Evolutionary conservation across 2,113 vertebrate genomes (phyloP), one percentile per base, ranked within the genome.

Genomic region (Daphoenositta chrysoptera): DNA sequence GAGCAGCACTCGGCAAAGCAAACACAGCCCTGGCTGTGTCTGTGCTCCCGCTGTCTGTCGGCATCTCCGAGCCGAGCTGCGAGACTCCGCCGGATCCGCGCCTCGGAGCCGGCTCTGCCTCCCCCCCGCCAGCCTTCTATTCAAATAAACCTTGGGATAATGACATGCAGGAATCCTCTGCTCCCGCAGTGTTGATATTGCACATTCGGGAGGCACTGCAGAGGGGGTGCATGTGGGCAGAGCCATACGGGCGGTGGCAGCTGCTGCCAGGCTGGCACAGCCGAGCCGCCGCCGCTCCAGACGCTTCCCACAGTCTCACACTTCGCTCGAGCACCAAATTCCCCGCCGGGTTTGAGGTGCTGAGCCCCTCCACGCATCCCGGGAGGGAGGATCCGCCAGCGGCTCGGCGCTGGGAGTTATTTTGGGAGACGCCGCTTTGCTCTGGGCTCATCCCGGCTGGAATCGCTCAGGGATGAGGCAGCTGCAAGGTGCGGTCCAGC

Each of bases 101-200:
- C 70, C 44, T n/a, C 78, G 60, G 40, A 73, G 91, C 35, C 86
- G 69, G 87, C 84, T 92, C 71, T 87, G 69, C 84, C 89, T 78
- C 50, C 72, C 65, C 81, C 51, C 57, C 31, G 16, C 72, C 85
- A 42, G 75, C 77, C 83, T 95, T 89, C 91, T 86, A 95, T 93
- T 95, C 93, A 91, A 94, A 95, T 91, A 84, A 95, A 95, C 87
- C 89, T 28, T 17, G 22, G 94, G 93, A 94, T 95, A 94, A 95
- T 80, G 83, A 96, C 87, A 97, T 96, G 96, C 95, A 94, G 70
- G 79, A 61, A 56, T 78, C 82, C 91, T 91, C 40, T 79, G 87
- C 95, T 95, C 21, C 94, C 88, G 94, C 89, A 91, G 75, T 96
- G 96, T 95, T 96, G 95, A 90, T 96, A 88, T 94, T 82, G 95